These are phyloP conservation scores for Toxotes lorentzi DNA, from an alignment of 2,797 vertebrate genomes.

Conservation along the genomic window DNA sequence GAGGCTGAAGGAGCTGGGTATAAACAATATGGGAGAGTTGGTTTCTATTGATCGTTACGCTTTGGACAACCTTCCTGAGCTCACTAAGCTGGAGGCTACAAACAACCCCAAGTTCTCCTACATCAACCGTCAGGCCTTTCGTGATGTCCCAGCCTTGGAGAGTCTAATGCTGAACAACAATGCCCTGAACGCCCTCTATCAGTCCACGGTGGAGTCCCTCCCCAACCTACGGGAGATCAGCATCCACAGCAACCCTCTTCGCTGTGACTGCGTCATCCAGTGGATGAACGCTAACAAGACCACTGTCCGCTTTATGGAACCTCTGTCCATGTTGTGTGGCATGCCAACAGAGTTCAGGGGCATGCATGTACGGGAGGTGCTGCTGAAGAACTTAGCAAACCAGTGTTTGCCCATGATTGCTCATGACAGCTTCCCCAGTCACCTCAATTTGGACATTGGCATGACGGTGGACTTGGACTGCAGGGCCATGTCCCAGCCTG, in stretches of 20 bases:
- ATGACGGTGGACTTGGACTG: slow-evolving; percentile 92
- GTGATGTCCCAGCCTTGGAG: slow-evolving; percentile 93
- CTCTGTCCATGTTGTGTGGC: slow-evolving; percentile 94
- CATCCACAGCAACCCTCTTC: slow-evolving; percentile 95
- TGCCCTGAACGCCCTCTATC: slow-evolving; percentile 93
- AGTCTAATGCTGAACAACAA: slow-evolving; percentile 99
- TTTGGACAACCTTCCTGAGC: slow-evolving; percentile 96
- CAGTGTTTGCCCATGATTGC: slow-evolving; percentile 96
- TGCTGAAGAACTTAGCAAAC: slow-evolving; percentile 88
- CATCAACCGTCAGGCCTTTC: slow-evolving; percentile 92
- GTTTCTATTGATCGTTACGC: slow-evolving; percentile 93
- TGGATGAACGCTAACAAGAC: slow-evolving; percentile 97
- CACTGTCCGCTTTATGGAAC: slow-evolving; percentile 96
- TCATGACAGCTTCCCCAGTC: slow-evolving; percentile 91
- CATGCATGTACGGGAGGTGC: slow-evolving; percentile 90
- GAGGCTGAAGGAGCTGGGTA: slow-evolving; percentile 94
- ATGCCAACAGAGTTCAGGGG: slow-evolving; percentile 92
- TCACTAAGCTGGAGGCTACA: slow-evolving; percentile 97
- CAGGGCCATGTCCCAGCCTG: slow-evolving; percentile 94
- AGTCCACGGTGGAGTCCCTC: slow-evolving; percentile 92
- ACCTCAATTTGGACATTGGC: slow-evolving; percentile 91
- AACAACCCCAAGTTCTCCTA: slow-evolving; percentile 97
- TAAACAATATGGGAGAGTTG: slow-evolving; percentile 97
- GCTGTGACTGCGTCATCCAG: slow-evolving; percentile 95
- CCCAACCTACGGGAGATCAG: slow-evolving; percentile 97